Conservation (phyloP, 1,140 invertebrate species). For the Caenorhabditis brenneri region DNA sequence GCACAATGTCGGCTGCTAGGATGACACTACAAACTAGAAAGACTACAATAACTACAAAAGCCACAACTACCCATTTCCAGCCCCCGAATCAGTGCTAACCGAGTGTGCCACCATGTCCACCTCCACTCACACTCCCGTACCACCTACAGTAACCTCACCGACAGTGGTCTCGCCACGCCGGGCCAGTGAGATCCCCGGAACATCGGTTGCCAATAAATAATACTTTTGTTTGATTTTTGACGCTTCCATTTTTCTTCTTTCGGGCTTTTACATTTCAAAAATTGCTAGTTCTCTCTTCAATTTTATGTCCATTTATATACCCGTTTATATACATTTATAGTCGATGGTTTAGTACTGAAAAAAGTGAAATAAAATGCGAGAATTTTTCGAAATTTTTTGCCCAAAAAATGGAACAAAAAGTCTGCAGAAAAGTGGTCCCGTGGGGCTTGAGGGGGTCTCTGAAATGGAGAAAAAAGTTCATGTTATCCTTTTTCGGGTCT, state of each 20-base stretch:
- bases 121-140: not conserved
- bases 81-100: constrained; percentile 12
- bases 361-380: too few species aligned
- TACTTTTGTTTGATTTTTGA: not conserved
- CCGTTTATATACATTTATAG: not conserved
- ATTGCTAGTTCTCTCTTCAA: too few species aligned
- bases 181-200: not conserved
- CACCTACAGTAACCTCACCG: not conserved
- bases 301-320: not conserved
- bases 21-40: too few species aligned
- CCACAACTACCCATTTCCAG: not conserved
- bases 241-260: not conserved
- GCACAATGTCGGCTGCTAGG: too few species aligned
- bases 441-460: too few species aligned
- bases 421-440: too few species aligned
- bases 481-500: too few species aligned
- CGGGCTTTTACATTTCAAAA: constrained; percentile 33
- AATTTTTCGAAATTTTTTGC: too few species aligned
- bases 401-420: too few species aligned
- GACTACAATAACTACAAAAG: not conserved
- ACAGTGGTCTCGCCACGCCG: constrained; percentile 28
- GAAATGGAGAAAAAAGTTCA: too few species aligned
- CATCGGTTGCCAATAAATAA: constrained; percentile 8
- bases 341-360: too few species aligned
- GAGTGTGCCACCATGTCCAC: not conserved